A percentile compares a stretch with the other conserved stretches of the same genome.
phyloP scores from a whole-genome alignment of 2,113 vertebrate species.

The Atherinomorus stipes region DNA sequence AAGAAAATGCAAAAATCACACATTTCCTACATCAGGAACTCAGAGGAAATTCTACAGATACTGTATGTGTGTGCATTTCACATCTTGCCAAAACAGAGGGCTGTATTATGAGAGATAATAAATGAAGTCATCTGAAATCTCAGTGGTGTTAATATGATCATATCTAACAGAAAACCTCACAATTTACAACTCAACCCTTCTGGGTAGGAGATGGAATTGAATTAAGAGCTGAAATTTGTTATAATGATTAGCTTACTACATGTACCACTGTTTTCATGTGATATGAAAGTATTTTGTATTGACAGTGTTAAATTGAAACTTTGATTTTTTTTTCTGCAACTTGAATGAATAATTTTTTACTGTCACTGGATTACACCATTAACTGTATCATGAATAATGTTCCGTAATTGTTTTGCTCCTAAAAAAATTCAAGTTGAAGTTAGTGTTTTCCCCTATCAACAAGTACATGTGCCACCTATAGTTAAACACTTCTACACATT shows the following conservation, averaged over 20 bases:
- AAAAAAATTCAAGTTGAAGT: constrained; percentile 30
- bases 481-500: constrained; percentile 24
- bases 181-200: background rate
- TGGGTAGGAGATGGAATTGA: constrained; percentile 3
- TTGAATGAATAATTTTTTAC: constrained; percentile 3
- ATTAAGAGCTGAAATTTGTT: constrained; percentile 28
- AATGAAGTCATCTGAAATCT: constrained; percentile 56
- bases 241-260: constrained; percentile 13
- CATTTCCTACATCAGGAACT: constrained; percentile 15
- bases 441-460: constrained; percentile 28
- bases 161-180: constrained; percentile 35
- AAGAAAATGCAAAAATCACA: background rate
- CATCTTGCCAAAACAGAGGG: constrained; percentile 43
- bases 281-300: background rate
- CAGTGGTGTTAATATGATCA: constrained; percentile 49
- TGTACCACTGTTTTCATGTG: constrained; percentile 18
- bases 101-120: constrained; percentile 70
- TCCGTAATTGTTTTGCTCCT: constrained; percentile 23
- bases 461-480: constrained; percentile 38
- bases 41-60: constrained; percentile 1
- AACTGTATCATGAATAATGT: too few species aligned
- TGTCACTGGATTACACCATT: background rate
- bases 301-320: background rate
- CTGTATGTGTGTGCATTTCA: constrained; percentile 8
- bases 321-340: background rate